These are phyloP conservation scores for Nothocercus julius DNA, from an alignment of 2,113 vertebrate species.

Conservation along the genomic window DNA sequence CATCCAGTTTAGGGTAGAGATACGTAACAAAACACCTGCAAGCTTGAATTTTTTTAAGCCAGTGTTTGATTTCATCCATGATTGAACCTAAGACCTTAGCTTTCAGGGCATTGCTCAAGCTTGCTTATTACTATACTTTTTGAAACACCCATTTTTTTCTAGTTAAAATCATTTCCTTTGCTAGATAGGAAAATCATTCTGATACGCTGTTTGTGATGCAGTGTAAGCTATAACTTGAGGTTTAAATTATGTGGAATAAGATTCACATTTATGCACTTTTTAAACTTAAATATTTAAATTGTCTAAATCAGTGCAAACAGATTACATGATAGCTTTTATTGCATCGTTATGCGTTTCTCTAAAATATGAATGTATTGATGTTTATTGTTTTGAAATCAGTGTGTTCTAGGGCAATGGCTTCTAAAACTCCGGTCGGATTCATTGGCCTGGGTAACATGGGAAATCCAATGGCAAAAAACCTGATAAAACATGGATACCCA, in stretches of 20 bases:
- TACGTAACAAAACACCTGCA: not conserved
- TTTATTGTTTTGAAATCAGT: constrained; percentile 79
- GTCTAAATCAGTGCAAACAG: not conserved
- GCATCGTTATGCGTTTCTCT: not conserved
- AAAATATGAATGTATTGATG: constrained; percentile 38
- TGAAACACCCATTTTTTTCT: not conserved
- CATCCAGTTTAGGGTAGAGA: not conserved
- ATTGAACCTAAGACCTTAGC: not conserved
- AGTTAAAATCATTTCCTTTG: not conserved
- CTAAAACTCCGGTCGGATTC: constrained; percentile 96
- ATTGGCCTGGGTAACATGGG: constrained; percentile 98
- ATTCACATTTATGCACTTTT: not conserved
- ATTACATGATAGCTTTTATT: not conserved
- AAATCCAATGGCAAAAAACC: constrained; percentile 98
- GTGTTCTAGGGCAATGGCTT: constrained; percentile 93
- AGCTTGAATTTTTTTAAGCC: not conserved
- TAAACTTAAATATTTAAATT: not conserved
- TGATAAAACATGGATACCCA: constrained; percentile 95
- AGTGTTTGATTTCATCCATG: not conserved
- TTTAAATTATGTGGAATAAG: not conserved
- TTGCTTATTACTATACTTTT: not conserved
- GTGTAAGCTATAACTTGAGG: not conserved
- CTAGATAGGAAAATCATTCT: not conserved
- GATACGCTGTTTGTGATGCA: not conserved
- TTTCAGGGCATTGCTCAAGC: not conserved